These are phyloP conservation scores for Schizothorax lantsangensis DNA, from an alignment of 2,797 vertebrate species.

Conservation along the genomic window DNA sequence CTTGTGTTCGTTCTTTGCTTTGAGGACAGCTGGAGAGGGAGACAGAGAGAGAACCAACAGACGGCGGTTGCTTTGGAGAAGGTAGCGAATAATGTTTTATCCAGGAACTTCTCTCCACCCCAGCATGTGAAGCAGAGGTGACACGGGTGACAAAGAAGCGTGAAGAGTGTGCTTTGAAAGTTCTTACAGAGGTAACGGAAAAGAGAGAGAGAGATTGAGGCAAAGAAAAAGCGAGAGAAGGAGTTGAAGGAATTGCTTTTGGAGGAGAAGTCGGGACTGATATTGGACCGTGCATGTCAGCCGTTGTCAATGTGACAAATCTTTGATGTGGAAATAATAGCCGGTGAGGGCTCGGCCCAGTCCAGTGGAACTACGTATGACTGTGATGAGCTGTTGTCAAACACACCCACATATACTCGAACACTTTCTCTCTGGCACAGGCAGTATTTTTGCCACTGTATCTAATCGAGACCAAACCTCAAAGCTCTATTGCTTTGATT, in stretches of 20 bases:
- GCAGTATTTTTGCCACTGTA: neutral
- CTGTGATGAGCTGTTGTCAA: constrained; percentile 60
- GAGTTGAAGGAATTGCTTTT: constrained; percentile 62
- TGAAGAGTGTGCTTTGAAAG: constrained; percentile 39
- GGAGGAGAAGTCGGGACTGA: constrained; percentile 63
- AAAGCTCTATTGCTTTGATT: neutral
- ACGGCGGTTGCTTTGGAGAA: constrained; percentile 62
- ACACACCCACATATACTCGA: constrained; percentile 9
- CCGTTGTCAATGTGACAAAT: constrained; percentile 75
- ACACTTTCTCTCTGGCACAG: neutral
- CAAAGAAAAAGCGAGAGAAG: constrained; percentile 59
- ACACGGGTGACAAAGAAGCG: constrained; percentile 57
- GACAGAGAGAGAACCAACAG: constrained; percentile 67
- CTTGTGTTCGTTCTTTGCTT: constrained; percentile 30
- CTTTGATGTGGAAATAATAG: constrained; percentile 81
- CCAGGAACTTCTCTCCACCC: constrained; percentile 65
- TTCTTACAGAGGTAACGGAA: constrained; percentile 60
- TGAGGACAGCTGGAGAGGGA: constrained; percentile 35
- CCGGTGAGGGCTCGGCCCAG: constrained; percentile 68
- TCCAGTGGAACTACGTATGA: constrained; percentile 68
- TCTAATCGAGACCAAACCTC: constrained; percentile 17
- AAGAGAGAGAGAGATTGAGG: constrained; percentile 60
- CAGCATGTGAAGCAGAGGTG: constrained; percentile 62
- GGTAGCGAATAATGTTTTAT: constrained; percentile 66
- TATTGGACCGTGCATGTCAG: constrained; percentile 73